Conservation (phyloP, 2,113 vertebrate species). For the Hippocampus zosterae region DNA sequence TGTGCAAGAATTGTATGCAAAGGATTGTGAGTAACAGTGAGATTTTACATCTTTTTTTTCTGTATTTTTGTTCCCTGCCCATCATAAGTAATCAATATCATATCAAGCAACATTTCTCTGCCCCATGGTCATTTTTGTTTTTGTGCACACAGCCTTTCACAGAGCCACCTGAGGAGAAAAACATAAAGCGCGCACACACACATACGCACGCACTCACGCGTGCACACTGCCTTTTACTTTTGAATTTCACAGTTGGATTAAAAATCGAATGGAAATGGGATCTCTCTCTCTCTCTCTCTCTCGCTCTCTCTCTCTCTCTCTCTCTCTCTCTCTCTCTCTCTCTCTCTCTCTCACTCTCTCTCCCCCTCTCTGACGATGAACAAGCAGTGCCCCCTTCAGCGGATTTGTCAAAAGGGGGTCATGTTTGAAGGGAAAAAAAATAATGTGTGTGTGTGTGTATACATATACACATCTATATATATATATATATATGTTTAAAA, state of each 20-base stretch:
- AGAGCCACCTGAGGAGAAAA: constrained; percentile 45
- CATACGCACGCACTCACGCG: not conserved
- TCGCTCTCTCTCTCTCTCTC: constrained; percentile 1
- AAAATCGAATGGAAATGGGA: constrained; percentile 64
- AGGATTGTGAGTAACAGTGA: constrained; percentile 29
- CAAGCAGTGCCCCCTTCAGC: constrained; percentile 61
- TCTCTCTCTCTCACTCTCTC: too few species aligned
- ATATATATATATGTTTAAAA: too few species aligned
- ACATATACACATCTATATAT: not conserved
- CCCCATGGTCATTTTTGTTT: constrained; percentile 30
- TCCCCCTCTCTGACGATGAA: not conserved
- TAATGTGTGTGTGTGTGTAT: not conserved
- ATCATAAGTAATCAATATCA: constrained; percentile 39
- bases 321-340: too few species aligned
- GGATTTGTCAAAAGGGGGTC: constrained; percentile 8
- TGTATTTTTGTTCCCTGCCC: not conserved
- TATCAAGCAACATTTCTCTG: constrained; percentile 28
- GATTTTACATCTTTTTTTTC: constrained; percentile 22
- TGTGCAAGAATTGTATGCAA: constrained; percentile 9
- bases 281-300: constrained; percentile 35
- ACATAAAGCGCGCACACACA: constrained; percentile 4
- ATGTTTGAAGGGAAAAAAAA: not conserved
- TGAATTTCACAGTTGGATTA: constrained; percentile 70
- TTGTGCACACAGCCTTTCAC: constrained; percentile 30
- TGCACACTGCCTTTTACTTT: constrained; percentile 48